These are phyloP conservation scores for Netelia virgata DNA, from an alignment of 2,888 invertebrate species.

Conservation along the genomic window DNA sequence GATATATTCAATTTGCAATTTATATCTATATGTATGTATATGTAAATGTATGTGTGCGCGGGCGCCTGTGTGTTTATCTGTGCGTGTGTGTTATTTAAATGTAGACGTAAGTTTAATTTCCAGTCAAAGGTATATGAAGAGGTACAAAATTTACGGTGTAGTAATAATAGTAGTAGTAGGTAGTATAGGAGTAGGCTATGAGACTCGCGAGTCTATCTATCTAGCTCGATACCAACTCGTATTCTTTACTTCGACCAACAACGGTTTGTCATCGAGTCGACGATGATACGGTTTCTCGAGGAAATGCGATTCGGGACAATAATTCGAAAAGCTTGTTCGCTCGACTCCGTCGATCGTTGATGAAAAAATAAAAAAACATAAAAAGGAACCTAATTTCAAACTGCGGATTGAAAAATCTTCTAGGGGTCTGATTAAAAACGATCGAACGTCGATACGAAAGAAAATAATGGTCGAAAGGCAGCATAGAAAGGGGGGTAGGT, in stretches of 20 bases:
- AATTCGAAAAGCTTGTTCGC: too few species aligned
- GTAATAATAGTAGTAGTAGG: too few species aligned
- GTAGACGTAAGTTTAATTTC: constrained; percentile 69
- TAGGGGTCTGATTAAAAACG: not conserved
- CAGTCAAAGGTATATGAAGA: constrained; percentile 77
- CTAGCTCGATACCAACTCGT: constrained; percentile 58
- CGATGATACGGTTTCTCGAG: not conserved
- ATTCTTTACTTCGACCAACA: constrained; percentile 56
- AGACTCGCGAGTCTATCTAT: constrained; percentile 76
- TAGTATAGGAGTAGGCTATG: constrained; percentile 76
- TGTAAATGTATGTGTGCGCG: constrained; percentile 55
- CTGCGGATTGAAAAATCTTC: too few species aligned
- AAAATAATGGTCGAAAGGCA: not conserved
- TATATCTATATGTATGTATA: constrained; percentile 63
- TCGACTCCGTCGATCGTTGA: too few species aligned
- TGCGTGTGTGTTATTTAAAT: constrained; percentile 53
- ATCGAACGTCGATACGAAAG: not conserved
- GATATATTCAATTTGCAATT: constrained; percentile 44
- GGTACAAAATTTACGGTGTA: constrained; percentile 82
- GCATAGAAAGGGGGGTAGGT: not conserved
- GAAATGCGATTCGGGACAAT: not conserved
- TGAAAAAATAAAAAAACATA: too few species aligned
- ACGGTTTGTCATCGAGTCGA: constrained; percentile 33
- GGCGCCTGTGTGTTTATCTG: constrained; percentile 48
- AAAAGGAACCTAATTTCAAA: too few species aligned